Percentiles rank a stretch among this genome's conserved stretches.
Evolutionary conservation across 2,113 vertebrate species (phyloP).

Genomic region (Coregonus clupeaformis): DNA sequence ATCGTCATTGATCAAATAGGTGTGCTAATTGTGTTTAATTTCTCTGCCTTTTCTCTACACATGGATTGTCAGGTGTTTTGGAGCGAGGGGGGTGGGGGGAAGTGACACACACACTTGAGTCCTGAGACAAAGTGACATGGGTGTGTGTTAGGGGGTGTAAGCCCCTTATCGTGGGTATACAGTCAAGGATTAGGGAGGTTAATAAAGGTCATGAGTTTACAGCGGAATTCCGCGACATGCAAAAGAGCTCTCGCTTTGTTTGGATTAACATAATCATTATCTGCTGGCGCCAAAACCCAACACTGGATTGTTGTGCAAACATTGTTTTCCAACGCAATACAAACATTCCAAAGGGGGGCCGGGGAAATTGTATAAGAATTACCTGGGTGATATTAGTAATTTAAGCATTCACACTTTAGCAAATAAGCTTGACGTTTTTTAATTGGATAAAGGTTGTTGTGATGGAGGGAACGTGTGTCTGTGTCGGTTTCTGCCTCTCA

Average conservation of each 20-base stretch:
- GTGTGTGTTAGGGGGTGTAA: slow-evolving; percentile 42
- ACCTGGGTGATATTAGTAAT: slow-evolving; percentile 57
- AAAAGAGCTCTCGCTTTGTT: slow-evolving; percentile 51
- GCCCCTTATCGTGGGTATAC: slow-evolving; percentile 63
- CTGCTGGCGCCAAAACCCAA: slow-evolving; percentile 54
- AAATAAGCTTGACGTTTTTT: slow-evolving; percentile 52
- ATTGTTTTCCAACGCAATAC: slow-evolving; percentile 44
- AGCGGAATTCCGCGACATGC: slow-evolving; percentile 57
- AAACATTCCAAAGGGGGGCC: slow-evolving; percentile 41
- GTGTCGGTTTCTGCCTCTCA: slow-evolving; percentile 39
- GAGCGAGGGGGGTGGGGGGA: background rate
- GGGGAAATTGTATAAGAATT: slow-evolving; percentile 52
- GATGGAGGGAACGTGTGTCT: slow-evolving; percentile 28
- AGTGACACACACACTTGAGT: background rate
- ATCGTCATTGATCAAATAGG: slow-evolving; percentile 56
- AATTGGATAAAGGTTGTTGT: slow-evolving; percentile 63
- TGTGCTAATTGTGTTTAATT: slow-evolving; percentile 57
- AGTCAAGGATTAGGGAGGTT: slow-evolving; percentile 68
- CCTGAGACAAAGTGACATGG: slow-evolving; percentile 8
- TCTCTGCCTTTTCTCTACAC: slow-evolving; percentile 41
- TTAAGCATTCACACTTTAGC: slow-evolving; percentile 53
- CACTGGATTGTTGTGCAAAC: slow-evolving; percentile 57
- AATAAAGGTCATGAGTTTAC: slow-evolving; percentile 70
- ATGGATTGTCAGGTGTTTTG: slow-evolving; percentile 52
- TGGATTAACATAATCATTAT: slow-evolving; percentile 66